Base-by-base conservation (phyloP, 2,888 invertebrate species). In the Tenthredo notha region DNA sequence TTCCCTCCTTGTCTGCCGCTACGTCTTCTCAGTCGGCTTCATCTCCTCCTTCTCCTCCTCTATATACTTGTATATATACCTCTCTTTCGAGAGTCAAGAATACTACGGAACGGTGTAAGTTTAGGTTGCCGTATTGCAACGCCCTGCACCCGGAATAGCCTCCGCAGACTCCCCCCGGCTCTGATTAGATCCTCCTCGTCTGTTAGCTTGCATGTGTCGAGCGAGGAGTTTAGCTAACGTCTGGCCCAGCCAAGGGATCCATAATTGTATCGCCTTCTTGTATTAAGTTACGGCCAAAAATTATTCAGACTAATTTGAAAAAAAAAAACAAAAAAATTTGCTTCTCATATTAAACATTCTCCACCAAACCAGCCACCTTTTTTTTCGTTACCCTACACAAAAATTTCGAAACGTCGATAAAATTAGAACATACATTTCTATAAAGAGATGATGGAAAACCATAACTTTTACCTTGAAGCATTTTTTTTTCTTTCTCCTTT, bases 121-220 rank as follows among this genome's bases (percentile, higher is more conserved):
- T 87, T 88, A 87, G 89, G 88, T 86, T 87, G 86, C 85, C 86
- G 89, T 90, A 89, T 90, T 90, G 91, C 90, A 91, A 91, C 89
- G 88, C 87, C 87, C 89, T 88, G 90, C 89, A 91, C 90, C 91
- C 89, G 90, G 90, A 91, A 91, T 91, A 91, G 91, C 88, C 87
- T 84, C 86, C 88, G 89, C 91, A 83, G 83, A 83, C 83, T 83
- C 67, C 83, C 70, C 47, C 83, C 83, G 67, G 21, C 83, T 83
- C 67, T 70, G 83, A 83, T 83, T 80, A 80, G 80, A 80, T 80
- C 58, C 80, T 58, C 37, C 40, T 77, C 37, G 58, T 74, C 72
- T 74, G 72, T 74, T 74, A 43, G 72, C 40, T 29, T 77, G 54
- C 77, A 77, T 77, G 77, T 54, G 77, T 77, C 50, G 77, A 54